A percentile compares a stretch with the other conserved stretches of the same genome.
phyloP scores from a whole-genome alignment of 2,888 invertebrate species.

The Eupithecia vulgata region DNA sequence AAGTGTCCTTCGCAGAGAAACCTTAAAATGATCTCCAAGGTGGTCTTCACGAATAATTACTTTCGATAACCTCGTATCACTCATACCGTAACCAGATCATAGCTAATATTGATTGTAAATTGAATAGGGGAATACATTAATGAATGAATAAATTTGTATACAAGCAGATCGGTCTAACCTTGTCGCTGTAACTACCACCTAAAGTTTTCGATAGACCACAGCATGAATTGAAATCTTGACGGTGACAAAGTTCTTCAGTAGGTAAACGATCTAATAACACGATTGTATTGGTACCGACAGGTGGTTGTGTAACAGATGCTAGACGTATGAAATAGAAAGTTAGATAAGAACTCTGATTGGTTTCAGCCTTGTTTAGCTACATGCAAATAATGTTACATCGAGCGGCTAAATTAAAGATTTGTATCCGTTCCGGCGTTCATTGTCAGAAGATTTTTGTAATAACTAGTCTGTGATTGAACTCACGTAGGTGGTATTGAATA shows the following conservation, averaged over 20 bases:
- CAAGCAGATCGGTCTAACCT: slow-evolving; percentile 19
- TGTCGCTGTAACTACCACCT: slow-evolving; percentile 14
- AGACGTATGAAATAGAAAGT: slow-evolving; percentile 63
- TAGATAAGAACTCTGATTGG: slow-evolving; percentile 59
- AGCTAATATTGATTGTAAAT: slow-evolving; percentile 48
- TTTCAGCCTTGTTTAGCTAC: slow-evolving; percentile 58
- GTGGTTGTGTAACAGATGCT: slow-evolving; percentile 55
- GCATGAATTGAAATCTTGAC: slow-evolving; percentile 19
- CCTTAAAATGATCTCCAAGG: slow-evolving; percentile 68
- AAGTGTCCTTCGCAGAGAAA: slow-evolving; percentile 61
- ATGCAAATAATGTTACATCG: slow-evolving; percentile 60
- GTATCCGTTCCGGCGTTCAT: slow-evolving; percentile 47
- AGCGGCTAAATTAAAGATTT: slow-evolving; percentile 47
- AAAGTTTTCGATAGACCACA: slow-evolving; percentile 7
- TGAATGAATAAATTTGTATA: slow-evolving; percentile 25
- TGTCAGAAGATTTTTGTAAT: slow-evolving; percentile 46
- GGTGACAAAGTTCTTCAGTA: slow-evolving; percentile 32
- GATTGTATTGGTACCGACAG: slow-evolving; percentile 41
- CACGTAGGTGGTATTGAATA: slow-evolving; percentile 35
- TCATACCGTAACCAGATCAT: slow-evolving; percentile 46
- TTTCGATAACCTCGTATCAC: slow-evolving; percentile 66
- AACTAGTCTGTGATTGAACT: slow-evolving; percentile 33
- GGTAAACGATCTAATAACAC: slow-evolving; percentile 33
- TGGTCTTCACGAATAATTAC: slow-evolving; percentile 66
- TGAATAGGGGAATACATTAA: slow-evolving; percentile 56